Evolutionary conservation across 1,140 invertebrate species (phyloP).

Genomic region (Panonychus citri): DNA sequence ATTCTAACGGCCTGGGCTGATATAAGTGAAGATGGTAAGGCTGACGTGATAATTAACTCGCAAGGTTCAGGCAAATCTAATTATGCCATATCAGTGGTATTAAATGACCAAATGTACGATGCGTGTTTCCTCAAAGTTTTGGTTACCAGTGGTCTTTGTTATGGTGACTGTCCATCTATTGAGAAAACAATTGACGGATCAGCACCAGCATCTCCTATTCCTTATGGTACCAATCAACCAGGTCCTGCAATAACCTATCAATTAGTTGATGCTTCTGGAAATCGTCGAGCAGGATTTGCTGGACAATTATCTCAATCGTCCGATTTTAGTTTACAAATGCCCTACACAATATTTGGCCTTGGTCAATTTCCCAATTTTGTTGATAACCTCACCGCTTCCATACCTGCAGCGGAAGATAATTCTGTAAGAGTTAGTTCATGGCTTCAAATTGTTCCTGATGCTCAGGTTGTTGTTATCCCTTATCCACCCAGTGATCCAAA

Average conservation of each 20-base stretch:
- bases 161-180: conserved; percentile 6
- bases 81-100: conserved; percentile 22
- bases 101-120: conserved; percentile 67
- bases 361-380: conserved; percentile 93
- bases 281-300: conserved; percentile 41
- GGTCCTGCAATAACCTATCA: conserved; percentile 65
- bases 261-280: conserved; percentile 59
- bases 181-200: not conserved
- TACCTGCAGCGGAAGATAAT: conserved; percentile 26
- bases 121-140: conserved; percentile 88
- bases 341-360: conserved; percentile 82
- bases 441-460: conserved; percentile 89
- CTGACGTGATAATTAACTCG: conserved; percentile 11
- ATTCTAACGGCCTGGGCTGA: conserved; percentile 74
- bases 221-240: conserved; percentile 64
- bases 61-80: conserved; percentile 19
- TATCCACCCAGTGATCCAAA: conserved; percentile 47
- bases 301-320: conserved; percentile 78
- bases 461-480: conserved; percentile 86
- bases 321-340: conserved; percentile 69
- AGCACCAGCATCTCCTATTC: conserved; percentile 23
- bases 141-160: conserved; percentile 50
- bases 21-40: conserved; percentile 47
- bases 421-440: conserved; percentile 25
- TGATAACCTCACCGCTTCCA: conserved; percentile 59